Evolutionary conservation across 2,888 invertebrate genomes (phyloP), one percentile per base, ranked within the genome.

Genomic region (Tiphia femorata): DNA sequence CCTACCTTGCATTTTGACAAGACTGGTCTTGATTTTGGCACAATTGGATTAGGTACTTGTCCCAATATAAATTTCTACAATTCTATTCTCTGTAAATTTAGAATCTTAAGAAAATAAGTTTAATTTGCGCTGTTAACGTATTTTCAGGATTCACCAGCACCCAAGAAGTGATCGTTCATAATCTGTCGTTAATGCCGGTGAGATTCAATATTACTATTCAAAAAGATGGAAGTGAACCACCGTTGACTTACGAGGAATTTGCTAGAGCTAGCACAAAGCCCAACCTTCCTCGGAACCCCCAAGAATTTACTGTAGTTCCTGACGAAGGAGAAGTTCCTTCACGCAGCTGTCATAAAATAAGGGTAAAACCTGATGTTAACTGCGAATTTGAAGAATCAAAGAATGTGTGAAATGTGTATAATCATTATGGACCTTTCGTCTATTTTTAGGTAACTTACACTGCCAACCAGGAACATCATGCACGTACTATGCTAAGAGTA

Each of bases 1-100:
- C 90, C 90, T 1, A 85, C 87, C 6, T 72, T 90, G 20, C 85
- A 79, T 72, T 87, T 89, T 63, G 86, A 86, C 62, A 80, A 85
- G 29, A 82, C 84, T 0, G 84, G 83, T 60, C 76, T 90, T 41
- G 86, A 89, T 79, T 89, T 89, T 75, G 89, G 87, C 29, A 79
- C 75, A 37, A 85, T 87, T 10, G 86, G 89, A 56, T 77, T 89
- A 67, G 89, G 90, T 89, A 81, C 81, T 35, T 49, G 37, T 17
- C 8, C 0, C n/a, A 5, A 17, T 16, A 19, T 5, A 23, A 38
- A 20, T 17, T 21, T 23, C n/a, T n/a, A n/a, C n/a, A n/a, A n/a
- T n/a, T n/a, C n/a, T n/a, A n/a, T n/a, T n/a, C n/a, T n/a, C n/a
- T n/a, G n/a, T n/a, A n/a, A n/a, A n/a, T n/a, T n/a, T n/a, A n/a